Conservation (phyloP, 2,797 vertebrate genomes). For the Hydrophis major region DNA sequence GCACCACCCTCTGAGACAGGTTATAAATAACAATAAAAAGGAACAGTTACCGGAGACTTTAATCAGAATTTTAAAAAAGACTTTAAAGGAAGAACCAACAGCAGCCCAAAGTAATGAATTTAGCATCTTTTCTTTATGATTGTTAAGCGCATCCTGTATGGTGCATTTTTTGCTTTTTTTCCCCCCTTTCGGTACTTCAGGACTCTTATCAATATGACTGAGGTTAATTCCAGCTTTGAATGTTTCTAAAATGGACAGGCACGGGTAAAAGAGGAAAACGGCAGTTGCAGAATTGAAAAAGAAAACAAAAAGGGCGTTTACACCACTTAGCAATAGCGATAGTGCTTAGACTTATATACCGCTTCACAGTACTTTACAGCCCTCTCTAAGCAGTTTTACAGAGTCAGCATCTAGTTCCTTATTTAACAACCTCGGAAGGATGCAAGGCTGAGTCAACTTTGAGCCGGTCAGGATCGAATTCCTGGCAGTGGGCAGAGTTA, state of each 20-base stretch:
- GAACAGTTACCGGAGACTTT: conserved; percentile 51
- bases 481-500: too few relatives aligned
- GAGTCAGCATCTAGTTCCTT: too few relatives aligned
- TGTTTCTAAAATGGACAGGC: background rate
- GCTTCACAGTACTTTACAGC: too few relatives aligned
- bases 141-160: background rate
- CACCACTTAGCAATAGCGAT: too few relatives aligned
- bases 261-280: background rate
- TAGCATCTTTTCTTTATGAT: conserved; percentile 16
- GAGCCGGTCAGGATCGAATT: too few relatives aligned
- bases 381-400: too few relatives aligned
- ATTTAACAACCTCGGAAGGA: too few relatives aligned
- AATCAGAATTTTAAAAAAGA: conserved; percentile 47
- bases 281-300: too few relatives aligned
- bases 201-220: conserved; percentile 44
- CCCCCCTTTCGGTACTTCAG: conserved; percentile 14
- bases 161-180: background rate
- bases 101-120: conserved; percentile 37
- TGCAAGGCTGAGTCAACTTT: too few relatives aligned
- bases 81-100: conserved; percentile 16
- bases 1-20: conserved; percentile 52
- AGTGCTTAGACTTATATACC: too few relatives aligned
- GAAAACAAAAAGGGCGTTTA: too few relatives aligned
- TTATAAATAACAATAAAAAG: conserved; percentile 65
- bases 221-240: conserved; percentile 46